Evolutionary conservation across 1,140 invertebrate genomes (phyloP).

Genomic region (Limonius californicus): DNA sequence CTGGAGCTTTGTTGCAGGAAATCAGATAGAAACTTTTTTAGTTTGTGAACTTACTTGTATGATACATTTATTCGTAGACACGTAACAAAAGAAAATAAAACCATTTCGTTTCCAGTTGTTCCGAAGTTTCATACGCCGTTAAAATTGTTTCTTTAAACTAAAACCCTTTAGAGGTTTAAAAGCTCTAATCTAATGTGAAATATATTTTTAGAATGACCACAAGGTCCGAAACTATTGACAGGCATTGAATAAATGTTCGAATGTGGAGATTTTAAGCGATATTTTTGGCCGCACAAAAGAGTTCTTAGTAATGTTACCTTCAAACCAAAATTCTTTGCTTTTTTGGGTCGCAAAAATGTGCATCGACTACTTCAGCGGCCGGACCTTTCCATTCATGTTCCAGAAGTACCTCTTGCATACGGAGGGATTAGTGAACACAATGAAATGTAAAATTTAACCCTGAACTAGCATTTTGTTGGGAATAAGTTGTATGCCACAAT

Average conservation of each 20-base stretch:
- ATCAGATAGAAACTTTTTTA: neutral
- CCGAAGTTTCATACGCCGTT: neutral
- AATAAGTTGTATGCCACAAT: too few species aligned
- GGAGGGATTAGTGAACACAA: constrained; percentile 25
- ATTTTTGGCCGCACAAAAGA: too few species aligned
- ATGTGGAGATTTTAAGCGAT: too few species aligned
- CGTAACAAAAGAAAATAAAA: neutral
- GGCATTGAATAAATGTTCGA: too few species aligned
- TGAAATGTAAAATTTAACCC: constrained; percentile 1
- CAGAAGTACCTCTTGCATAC: constrained; percentile 27
- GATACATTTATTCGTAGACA: constrained; percentile 7
- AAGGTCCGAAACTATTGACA: too few species aligned
- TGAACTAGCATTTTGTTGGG: too few species aligned
- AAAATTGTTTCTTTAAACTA: too few species aligned
- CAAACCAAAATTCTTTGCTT: constrained; percentile 8
- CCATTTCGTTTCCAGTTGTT: constrained; percentile 3
- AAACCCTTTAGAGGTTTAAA: too few species aligned
- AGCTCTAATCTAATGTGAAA: too few species aligned
- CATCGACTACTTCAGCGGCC: constrained; percentile 40
- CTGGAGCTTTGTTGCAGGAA: neutral
- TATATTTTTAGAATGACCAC: too few species aligned
- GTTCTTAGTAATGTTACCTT: neutral
- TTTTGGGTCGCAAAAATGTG: constrained; percentile 39
- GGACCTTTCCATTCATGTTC: constrained; percentile 33
- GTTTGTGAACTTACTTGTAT: constrained; percentile 3